Percentiles rank a stretch among this genome's conserved stretches.
Evolutionary conservation across 2,113 vertebrate genomes (phyloP).

Genomic region (Corythaeola cristata): DNA sequence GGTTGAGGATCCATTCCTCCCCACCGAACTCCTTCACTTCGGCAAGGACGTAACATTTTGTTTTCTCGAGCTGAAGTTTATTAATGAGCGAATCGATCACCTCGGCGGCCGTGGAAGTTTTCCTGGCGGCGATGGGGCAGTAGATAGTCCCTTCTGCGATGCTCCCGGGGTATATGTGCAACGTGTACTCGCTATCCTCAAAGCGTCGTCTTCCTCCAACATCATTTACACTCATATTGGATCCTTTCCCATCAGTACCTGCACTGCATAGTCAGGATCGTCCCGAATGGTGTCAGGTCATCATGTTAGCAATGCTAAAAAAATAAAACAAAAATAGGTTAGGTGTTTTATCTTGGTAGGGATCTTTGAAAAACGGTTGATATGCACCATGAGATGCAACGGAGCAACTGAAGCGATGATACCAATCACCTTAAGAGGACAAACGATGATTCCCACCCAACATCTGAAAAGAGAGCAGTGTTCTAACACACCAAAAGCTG

Average conservation of each 20-base stretch:
- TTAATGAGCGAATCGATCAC: conserved; percentile 91
- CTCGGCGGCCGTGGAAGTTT: conserved; percentile 92
- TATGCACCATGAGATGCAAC: not conserved
- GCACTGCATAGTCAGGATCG: conserved; percentile 74
- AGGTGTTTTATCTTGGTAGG: not conserved
- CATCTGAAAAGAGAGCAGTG: not conserved
- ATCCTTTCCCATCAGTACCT: conserved; percentile 89
- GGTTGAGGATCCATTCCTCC: conserved; percentile 99
- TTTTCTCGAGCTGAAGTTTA: conserved; percentile 89
- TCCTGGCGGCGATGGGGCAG: conserved; percentile 91
- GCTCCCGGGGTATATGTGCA: conserved; percentile 93
- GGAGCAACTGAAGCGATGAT: not conserved
- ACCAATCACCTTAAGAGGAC: not conserved
- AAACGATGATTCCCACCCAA: not conserved
- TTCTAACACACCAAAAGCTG: not conserved
- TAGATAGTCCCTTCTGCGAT: conserved; percentile 96
- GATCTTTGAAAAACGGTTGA: not conserved
- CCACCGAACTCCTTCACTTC: conserved; percentile 99
- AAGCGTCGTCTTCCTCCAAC: conserved; percentile 95
- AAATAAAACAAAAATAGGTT: not conserved
- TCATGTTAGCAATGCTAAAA: conserved; percentile 73
- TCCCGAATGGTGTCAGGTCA: conserved; percentile 76
- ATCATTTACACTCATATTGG: conserved; percentile 97
- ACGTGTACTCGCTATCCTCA: conserved; percentile 91
- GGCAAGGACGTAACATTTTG: conserved; percentile 92